phyloP scores from a whole-genome alignment of 2,888 invertebrate species.

The Rhyacophila evoluta region DNA sequence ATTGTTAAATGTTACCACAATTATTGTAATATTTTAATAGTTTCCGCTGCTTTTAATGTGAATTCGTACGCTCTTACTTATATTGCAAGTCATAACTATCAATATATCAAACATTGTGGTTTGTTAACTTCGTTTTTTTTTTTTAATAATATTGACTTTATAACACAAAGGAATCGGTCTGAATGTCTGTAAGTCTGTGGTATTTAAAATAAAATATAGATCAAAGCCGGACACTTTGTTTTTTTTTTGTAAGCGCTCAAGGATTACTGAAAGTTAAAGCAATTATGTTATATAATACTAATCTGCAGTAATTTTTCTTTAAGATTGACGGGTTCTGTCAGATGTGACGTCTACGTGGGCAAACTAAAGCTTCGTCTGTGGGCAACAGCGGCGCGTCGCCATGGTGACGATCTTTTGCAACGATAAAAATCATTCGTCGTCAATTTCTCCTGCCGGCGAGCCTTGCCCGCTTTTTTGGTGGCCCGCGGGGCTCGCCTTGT shows the following conservation, averaged over 20 bases:
- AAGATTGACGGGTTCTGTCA: neutral
- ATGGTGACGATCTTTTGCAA: neutral
- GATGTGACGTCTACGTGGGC: neutral
- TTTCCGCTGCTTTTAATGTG: too few relatives aligned
- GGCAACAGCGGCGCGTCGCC: neutral
- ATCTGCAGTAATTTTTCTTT: neutral
- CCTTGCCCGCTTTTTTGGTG: neutral
- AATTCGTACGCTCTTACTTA: neutral
- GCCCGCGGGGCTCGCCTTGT: neutral
- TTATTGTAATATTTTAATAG: too few relatives aligned
- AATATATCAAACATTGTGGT: neutral
- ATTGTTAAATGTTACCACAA: too few relatives aligned
- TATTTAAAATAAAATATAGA: conserved; percentile 4
- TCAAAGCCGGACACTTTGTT: neutral
- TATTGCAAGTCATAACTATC: neutral
- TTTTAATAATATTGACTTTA: neutral
- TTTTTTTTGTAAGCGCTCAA: neutral
- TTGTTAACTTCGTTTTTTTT: neutral
- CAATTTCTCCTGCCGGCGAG: conserved; percentile 3
- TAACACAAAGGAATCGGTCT: neutral
- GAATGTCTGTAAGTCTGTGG: neutral
- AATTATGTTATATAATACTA: neutral
- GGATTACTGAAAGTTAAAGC: neutral
- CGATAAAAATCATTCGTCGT: neutral
- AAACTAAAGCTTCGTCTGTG: neutral